A percentile compares a stretch with the other conserved stretches of the same genome.
These are phyloP conservation scores for Leptura quadrifasciata DNA, from an alignment of 2,888 invertebrate genomes.

Conservation along the genomic window DNA sequence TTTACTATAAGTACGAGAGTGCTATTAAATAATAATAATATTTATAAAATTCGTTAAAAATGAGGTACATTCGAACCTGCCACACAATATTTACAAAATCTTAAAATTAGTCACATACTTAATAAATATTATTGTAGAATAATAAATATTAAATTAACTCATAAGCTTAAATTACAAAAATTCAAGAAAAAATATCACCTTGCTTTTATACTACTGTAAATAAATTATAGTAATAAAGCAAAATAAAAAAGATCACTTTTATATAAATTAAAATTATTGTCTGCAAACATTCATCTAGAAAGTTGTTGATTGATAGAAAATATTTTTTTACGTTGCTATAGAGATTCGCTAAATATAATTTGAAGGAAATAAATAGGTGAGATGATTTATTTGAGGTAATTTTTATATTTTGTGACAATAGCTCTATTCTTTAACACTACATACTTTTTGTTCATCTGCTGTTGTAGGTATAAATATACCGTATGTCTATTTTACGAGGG, in stretches of 20 bases:
- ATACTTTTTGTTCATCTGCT: too few species aligned
- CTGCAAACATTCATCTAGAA: too few species aligned
- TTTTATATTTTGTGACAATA: too few species aligned
- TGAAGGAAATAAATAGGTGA: too few species aligned
- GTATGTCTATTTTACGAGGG: too few species aligned
- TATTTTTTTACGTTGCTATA: too few species aligned
- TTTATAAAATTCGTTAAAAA: background rate
- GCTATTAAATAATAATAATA: background rate
- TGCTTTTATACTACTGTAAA: background rate
- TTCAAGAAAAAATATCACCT: background rate
- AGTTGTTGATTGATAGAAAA: too few species aligned
- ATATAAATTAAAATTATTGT: background rate
- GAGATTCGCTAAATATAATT: too few species aligned
- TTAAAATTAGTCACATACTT: background rate
- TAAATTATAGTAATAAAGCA: background rate
- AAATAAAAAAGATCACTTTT: conserved; percentile 2
- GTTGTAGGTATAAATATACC: too few species aligned
- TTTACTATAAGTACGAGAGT: too few species aligned
- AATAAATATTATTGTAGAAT: background rate
- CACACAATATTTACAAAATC: background rate
- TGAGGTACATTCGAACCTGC: conserved; percentile 9
- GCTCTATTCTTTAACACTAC: too few species aligned
- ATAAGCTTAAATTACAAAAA: background rate
- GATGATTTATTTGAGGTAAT: too few species aligned
- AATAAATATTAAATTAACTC: background rate